These are phyloP conservation scores for Bradypodion ventrale DNA, from an alignment of 2,797 vertebrate genomes.

Conservation along the genomic window DNA sequence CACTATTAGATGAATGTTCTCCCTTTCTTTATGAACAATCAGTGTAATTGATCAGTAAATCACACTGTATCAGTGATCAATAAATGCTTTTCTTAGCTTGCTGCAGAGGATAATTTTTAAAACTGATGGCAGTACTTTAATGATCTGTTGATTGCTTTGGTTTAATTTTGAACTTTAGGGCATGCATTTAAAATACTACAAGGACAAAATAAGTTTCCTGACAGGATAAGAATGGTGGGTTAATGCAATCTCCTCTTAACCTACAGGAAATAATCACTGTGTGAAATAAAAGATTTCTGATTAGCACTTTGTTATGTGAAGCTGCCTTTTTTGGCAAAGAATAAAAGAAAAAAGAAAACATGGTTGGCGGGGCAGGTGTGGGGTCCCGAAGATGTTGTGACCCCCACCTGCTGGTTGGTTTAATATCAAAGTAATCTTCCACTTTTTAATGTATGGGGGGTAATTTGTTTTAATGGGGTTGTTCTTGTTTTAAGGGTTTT, in stretches of 20 bases:
- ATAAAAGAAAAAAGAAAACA: background rate
- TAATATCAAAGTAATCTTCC: too few relatives aligned
- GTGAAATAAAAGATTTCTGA: slow-evolving; percentile 10
- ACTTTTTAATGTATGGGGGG: too few relatives aligned
- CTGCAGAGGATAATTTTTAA: slow-evolving; percentile 14
- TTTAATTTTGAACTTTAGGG: slow-evolving; percentile 36
- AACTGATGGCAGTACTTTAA: slow-evolving; percentile 27
- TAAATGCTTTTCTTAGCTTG: background rate
- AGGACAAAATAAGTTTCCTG: slow-evolving; percentile 4
- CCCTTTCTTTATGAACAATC: too few relatives aligned
- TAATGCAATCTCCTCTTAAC: slow-evolving; percentile 34
- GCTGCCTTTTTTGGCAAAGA: background rate
- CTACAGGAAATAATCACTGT: slow-evolving; percentile 5
- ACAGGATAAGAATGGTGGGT: slow-evolving; percentile 20
- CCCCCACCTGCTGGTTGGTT: too few relatives aligned
- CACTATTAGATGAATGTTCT: too few relatives aligned
- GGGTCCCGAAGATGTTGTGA: too few relatives aligned
- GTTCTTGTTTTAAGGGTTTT: too few relatives aligned
- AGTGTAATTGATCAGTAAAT: background rate
- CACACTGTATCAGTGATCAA: background rate
- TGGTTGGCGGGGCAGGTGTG: too few relatives aligned
- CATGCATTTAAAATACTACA: slow-evolving; percentile 3
- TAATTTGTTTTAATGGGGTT: too few relatives aligned
- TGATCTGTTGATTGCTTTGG: slow-evolving; percentile 27
- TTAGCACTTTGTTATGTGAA: background rate